Base-by-base conservation (phyloP, 2,797 vertebrate species). In the Pipistrellus nathusii region DNA sequence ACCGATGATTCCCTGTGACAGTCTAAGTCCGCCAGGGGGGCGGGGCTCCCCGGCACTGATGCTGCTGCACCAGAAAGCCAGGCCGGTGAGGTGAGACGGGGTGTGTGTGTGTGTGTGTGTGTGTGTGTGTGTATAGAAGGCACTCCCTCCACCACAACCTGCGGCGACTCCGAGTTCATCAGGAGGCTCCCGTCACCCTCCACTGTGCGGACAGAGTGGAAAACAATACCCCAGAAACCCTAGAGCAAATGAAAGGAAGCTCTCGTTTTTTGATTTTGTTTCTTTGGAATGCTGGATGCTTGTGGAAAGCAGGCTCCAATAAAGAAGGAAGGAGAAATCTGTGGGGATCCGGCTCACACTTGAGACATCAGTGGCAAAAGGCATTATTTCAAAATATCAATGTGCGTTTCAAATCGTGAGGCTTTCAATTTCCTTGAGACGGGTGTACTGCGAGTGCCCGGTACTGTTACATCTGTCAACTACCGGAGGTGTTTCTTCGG, bases 71-170 rank as follows among this genome's bases (percentile, higher is more conserved):
- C 18, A 35, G 64, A 82, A 35, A 1, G 17, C 5, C 30, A 73
- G n/a, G 11, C 51, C 62, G 30, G 25, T 30, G 18, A 62, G 25
- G 57, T 27, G 30, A 41, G 69, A 38, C 11, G 2, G 44, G n/a
- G n/a, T n/a, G n/a, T n/a, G n/a, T n/a, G n/a, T n/a, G n/a, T n/a
- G n/a, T n/a, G n/a, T n/a, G n/a, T n/a, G n/a, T n/a, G n/a, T n/a
- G n/a, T n/a, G n/a, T 0, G 1, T 6, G 35, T 6, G 44, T 0
- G 1, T 6, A n/a, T 4, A 1, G 10, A 73, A 68, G 53, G 41
- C 35, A 21, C 68, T 41, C 21, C 9, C 68, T 41, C 21, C 9
- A 41, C 6, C 72, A 92, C 62, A 44, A 2, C 9, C 18, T 2
- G 3, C 51, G 17, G 15, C 18, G 3, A 41, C 32, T 5, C 53